Evolutionary conservation across 2,113 vertebrate genomes (phyloP), one percentile per base, ranked within the genome.

Genomic region (Microtus oregoni): DNA sequence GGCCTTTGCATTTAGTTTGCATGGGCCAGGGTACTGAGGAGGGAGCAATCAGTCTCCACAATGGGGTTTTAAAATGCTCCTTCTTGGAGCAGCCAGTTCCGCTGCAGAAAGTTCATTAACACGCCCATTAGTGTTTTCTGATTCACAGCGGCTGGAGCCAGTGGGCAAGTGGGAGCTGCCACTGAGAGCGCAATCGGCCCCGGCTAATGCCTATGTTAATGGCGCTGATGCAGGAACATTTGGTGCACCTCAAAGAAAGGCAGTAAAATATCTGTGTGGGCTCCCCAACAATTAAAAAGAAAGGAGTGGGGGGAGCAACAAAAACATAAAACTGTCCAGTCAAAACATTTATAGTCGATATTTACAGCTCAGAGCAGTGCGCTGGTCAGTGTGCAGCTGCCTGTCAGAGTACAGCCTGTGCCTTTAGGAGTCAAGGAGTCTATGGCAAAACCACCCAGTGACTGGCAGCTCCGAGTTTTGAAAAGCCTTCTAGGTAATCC

Each of bases 51-150:
- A 1, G 52, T 77, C 91, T 97, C 72, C 63, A 77, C 85, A 75
- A 91, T 85, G 79, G 22, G 90, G 55, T 98, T 98, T 91, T 72
- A 13, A 86, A 98, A 97, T 93, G 91, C 91, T 52, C 41, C 17
- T 26, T 98, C 92, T 98, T 17, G 0, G 92, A 97, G 96, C 58
- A 26, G 38, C 4, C 63, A 63, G 50, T 97, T 97, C 90, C 26
- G 7, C 97, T 91, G 97, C 47, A 81, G 96, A 96, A 98, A 97
- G 96, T 98, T 98, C 98, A 98, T 99, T 98, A 98, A 96, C 83
- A 87, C 24, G 3, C 98, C 97, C 98, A 95, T 98, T 98, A 98
- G 97, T n/a, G 88, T 96, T 97, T 28, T 95, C 95, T 96, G 98
- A 98, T 98, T 98, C 96, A 94, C 8, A 87, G 97, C 97, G 67